Evolutionary conservation across 64 coral and sea anemone genomes (phyloP), one percentile per base, ranked within the genome.

Genomic region (Astreopora myriophthalma): DNA sequence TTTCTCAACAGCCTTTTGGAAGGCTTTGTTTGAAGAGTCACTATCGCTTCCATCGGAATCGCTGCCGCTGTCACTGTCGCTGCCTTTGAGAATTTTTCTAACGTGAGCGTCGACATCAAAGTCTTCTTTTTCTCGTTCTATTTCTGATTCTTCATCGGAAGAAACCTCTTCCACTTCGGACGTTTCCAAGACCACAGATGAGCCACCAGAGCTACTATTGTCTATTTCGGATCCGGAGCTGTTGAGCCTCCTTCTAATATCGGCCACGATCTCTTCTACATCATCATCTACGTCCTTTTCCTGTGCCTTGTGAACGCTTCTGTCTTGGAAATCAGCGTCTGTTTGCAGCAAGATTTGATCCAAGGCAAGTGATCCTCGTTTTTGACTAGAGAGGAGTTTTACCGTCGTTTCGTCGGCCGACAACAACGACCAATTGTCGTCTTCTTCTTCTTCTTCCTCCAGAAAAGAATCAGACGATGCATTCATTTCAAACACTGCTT

Each of bases 61-160:
- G 26, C 46, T 62, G 3, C 73, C 85, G 39, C 30, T 60, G 5
- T 87, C 66, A 28, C 65, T 51, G 17, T 40, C 37, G 19, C 37
- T 63, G 24, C 37, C 32, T 48, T 57, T 48, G 9, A 49, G 16
- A 25, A 92, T 49, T 66, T 86, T 92, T 16, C 34, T 74, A 14
- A 92, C 60, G 36, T 92, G 73, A 44, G 11, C 40, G 8, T 92
- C 48, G 17, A 92, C 26, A 76, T 92, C 90, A 76, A 92, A 92
- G 1, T 39, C 70, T 1, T 92, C 90, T 26, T 85, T 32, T 1
- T 75, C 69, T 40, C 44, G 16, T 8, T 84, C 78, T 25, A 30
- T 48, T 8, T 37, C 32, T 28, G 48, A 57, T 37, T 83, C 80
- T 24, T 92, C 44, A 58, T 58, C 48, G 2, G 69, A 72, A 24